These are phyloP conservation scores for Druon quercuslanigerum DNA, from an alignment of 1,140 invertebrate genomes.

Conservation along the genomic window DNA sequence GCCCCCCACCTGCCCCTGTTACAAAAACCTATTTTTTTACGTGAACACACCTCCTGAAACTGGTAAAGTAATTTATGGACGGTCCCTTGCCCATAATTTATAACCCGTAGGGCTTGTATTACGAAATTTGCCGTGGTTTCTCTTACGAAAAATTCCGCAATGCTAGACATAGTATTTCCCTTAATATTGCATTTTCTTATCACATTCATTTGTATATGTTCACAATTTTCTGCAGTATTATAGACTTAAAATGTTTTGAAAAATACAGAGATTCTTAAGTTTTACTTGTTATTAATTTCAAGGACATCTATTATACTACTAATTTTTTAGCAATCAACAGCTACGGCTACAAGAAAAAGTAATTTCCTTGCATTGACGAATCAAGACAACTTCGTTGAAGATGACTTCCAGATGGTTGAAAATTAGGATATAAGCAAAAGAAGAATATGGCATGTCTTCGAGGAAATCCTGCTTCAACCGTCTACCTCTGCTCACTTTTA, in stretches of 20 bases:
- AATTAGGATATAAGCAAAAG: background rate
- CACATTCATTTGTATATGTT: background rate
- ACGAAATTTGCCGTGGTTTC: no score
- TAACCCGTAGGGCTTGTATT: no score
- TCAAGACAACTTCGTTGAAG: background rate
- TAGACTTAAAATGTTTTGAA: no score
- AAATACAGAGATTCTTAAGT: background rate
- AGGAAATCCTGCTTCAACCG: background rate
- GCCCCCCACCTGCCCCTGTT: no score
- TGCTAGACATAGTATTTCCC: no score
- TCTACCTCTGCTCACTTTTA: conserved; percentile 14
- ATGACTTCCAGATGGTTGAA: conserved; percentile 14
- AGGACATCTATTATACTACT: conserved; percentile 39
- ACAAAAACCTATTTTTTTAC: no score
- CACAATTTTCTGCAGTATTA: no score
- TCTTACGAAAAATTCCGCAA: no score
- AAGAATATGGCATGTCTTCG: background rate
- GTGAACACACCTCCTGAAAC: no score
- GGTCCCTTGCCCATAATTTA: no score
- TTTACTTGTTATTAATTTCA: background rate
- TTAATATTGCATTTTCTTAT: conserved; percentile 4
- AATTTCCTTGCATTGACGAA: conserved; percentile 30
- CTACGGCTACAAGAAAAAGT: conserved; percentile 84
- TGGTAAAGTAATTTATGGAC: no score
- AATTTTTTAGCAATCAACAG: conserved; percentile 83